Evolutionary conservation across 1,140 invertebrate genomes (phyloP).

Genomic region (Lordiphosa stackelbergi): DNA sequence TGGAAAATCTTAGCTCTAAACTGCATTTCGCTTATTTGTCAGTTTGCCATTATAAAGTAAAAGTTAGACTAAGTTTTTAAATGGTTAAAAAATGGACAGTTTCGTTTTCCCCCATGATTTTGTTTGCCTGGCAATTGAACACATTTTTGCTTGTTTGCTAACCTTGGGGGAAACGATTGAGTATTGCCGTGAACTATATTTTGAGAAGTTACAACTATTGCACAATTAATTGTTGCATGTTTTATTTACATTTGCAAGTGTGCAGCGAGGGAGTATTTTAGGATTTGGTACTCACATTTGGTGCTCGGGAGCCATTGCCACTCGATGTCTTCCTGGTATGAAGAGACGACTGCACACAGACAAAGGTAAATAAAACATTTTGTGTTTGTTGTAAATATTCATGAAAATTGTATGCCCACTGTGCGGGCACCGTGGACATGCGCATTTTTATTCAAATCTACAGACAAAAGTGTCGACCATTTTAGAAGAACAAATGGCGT

Average conservation of each 20-base stretch:
- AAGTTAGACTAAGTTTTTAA: conserved; percentile 32
- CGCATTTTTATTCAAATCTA: conserved; percentile 69
- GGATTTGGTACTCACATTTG: conserved; percentile 37
- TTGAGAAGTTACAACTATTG: conserved; percentile 5
- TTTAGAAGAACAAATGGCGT: conserved; percentile 2
- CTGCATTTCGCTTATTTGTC: conserved; percentile 54
- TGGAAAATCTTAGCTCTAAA: conserved; percentile 57
- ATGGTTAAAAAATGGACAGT: neutral
- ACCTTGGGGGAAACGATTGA: too few species aligned
- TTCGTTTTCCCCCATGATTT: too few species aligned
- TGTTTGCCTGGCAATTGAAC: conserved; percentile 29
- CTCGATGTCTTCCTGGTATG: conserved; percentile 17
- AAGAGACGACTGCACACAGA: conserved; percentile 18
- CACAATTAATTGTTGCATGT: conserved; percentile 2
- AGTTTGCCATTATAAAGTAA: conserved; percentile 35
- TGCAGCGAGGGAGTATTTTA: neutral
- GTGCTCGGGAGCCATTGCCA: conserved; percentile 12
- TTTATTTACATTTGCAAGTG: conserved; percentile 21
- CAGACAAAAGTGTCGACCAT: conserved; percentile 36
- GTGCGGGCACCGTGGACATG: conserved; percentile 43
- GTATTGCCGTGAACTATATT: conserved; percentile 1
- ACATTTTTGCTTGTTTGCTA: conserved; percentile 13
- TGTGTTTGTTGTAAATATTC: conserved; percentile 64
- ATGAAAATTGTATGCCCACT: conserved; percentile 53
- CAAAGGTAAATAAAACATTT: conserved; percentile 66